Evolutionary conservation across 1,140 invertebrate species (phyloP).

Genomic region (Drosophila murphyi): DNA sequence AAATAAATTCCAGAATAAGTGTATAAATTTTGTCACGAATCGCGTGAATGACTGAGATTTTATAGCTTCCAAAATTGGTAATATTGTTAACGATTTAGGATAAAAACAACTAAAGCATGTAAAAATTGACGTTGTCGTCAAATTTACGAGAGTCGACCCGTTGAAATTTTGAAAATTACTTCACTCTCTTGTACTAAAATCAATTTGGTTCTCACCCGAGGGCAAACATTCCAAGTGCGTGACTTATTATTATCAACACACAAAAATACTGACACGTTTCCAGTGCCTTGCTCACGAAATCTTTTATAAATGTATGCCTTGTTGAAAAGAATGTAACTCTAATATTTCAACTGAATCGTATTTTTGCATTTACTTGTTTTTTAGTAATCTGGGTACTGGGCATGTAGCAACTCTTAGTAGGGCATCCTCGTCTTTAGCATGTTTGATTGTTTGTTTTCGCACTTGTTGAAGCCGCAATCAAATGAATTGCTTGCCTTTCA

Average conservation of each 20-base stretch:
- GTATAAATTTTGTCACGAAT: too few species aligned
- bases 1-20: too few species aligned
- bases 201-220: constrained; percentile 45
- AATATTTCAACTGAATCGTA: too few species aligned
- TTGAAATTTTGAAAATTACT: constrained; percentile 9
- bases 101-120: neutral
- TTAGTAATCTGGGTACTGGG: too few species aligned
- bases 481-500: constrained; percentile 48
- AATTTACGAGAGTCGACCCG: neutral
- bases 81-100: too few species aligned
- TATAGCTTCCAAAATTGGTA: too few species aligned
- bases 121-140: too few species aligned
- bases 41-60: too few species aligned
- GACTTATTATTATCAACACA: constrained; percentile 47
- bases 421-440: neutral
- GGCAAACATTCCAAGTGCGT: constrained; percentile 48
- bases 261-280: constrained; percentile 35
- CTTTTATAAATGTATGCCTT: constrained; percentile 17
- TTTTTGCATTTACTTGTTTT: too few species aligned
- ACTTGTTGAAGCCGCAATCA: constrained; percentile 14
- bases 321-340: neutral
- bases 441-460: constrained; percentile 7
- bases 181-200: constrained; percentile 44
- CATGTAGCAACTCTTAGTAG: neutral
- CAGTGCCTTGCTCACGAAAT: neutral